Evolutionary conservation across 2,113 vertebrate genomes (phyloP).

Genomic region (Eulemur macaco): DNA sequence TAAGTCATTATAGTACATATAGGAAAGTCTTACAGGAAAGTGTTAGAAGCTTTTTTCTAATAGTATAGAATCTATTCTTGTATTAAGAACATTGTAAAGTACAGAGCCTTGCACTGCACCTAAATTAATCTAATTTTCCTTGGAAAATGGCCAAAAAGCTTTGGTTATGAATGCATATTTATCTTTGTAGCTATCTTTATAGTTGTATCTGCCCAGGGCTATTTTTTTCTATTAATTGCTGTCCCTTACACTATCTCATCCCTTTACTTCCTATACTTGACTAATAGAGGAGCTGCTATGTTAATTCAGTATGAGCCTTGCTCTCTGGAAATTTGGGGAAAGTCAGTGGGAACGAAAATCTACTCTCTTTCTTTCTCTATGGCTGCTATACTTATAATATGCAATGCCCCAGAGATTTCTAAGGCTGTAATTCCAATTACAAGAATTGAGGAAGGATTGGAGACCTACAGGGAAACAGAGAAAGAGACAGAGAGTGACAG

Average conservation of each 20-base stretch:
- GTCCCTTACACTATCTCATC: not conserved
- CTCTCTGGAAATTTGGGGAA: not conserved
- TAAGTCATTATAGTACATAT: not conserved
- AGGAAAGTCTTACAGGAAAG: not conserved
- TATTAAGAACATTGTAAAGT: not conserved
- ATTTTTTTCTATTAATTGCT: not conserved
- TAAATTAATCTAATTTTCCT: not conserved
- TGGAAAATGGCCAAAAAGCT: not conserved
- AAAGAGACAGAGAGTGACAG: not conserved
- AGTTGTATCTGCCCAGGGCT: not conserved
- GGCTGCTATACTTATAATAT: not conserved
- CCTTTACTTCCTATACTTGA: not conserved
- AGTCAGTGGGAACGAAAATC: not conserved
- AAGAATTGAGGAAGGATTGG: not conserved
- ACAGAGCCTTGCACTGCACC: not conserved
- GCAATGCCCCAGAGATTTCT: not conserved
- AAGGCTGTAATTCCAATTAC: not conserved
- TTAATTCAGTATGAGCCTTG: not conserved
- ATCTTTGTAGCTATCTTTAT: not conserved
- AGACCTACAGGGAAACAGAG: not conserved
- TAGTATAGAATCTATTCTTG: not conserved
- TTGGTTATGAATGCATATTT: slow-evolving; percentile 1
- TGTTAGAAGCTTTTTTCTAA: not conserved
- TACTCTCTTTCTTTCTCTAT: not conserved
- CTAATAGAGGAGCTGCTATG: not conserved